Conservation (phyloP, 2,888 invertebrate genomes). For the Ophion ellenae region DNA sequence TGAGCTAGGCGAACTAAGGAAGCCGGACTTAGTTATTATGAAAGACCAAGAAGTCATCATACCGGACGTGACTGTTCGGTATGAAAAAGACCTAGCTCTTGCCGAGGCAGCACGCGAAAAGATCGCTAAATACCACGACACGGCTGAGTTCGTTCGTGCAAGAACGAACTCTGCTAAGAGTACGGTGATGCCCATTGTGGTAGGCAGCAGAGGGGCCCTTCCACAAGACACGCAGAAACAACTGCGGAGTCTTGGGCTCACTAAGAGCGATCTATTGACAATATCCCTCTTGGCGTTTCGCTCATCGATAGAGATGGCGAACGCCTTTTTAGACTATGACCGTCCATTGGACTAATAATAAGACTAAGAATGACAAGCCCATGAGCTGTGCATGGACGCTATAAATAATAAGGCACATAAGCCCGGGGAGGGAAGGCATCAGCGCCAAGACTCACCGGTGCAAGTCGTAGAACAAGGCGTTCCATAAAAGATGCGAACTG, state of each 20-base stretch:
- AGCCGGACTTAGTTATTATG: constrained; percentile 74
- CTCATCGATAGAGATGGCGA: constrained; percentile 36
- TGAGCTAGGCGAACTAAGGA: constrained; percentile 67
- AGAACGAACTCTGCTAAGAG: constrained; percentile 49
- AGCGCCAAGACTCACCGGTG: too few relatives aligned
- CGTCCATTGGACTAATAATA: too few relatives aligned
- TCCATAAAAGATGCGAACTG: too few relatives aligned
- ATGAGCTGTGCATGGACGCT: too few relatives aligned
- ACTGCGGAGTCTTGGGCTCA: constrained; percentile 69
- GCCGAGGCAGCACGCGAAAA: constrained; percentile 70
- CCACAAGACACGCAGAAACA: constrained; percentile 71
- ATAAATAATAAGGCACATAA: too few relatives aligned
- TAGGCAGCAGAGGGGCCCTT: constrained; percentile 77
- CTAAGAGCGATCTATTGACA: constrained; percentile 17
- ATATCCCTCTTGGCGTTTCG: constrained; percentile 2
- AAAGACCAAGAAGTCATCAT: constrained; percentile 70
- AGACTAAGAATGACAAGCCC: too few relatives aligned
- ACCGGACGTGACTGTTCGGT: constrained; percentile 75
- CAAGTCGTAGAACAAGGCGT: too few relatives aligned
- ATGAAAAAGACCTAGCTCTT: constrained; percentile 67
- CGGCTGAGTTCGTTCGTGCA: constrained; percentile 13
- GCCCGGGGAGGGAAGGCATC: too few relatives aligned
- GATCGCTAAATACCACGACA: constrained; percentile 68
- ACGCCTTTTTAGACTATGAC: constrained; percentile 10
- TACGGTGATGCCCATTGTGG: constrained; percentile 75